Conservation (phyloP, 2,113 vertebrate species). For the Esox niger region DNA sequence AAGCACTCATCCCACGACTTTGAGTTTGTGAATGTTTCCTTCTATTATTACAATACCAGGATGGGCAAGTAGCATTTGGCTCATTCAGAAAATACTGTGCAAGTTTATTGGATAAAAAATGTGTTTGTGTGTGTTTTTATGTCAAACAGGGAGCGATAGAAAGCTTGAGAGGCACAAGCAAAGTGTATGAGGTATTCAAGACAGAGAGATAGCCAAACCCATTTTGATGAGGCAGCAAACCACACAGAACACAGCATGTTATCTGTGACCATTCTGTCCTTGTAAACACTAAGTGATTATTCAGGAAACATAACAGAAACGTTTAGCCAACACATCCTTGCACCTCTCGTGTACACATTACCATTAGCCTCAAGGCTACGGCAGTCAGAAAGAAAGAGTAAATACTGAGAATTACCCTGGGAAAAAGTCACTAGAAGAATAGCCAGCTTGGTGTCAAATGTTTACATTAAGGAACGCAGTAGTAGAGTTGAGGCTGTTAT, state of each 20-base stretch:
- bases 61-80: slow-evolving; percentile 4
- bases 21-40: slow-evolving; percentile 28
- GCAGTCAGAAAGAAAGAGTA: slow-evolving; percentile 29
- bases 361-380: slow-evolving; percentile 43
- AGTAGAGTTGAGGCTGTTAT: background rate
- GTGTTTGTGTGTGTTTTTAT: background rate
- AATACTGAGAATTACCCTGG: slow-evolving; percentile 21
- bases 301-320: slow-evolving; percentile 54
- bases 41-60: slow-evolving; percentile 41
- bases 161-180: background rate
- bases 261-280: slow-evolving; percentile 54
- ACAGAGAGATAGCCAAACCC: slow-evolving; percentile 14
- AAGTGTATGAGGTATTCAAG: background rate
- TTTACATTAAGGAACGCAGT: background rate
- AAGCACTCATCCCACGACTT: slow-evolving; percentile 33
- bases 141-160: background rate
- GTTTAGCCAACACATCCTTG: slow-evolving; percentile 54
- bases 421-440: background rate
- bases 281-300: slow-evolving; percentile 60
- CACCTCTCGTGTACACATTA: slow-evolving; percentile 21
- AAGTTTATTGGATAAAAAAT: slow-evolving; percentile 13
- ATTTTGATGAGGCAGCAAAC: slow-evolving; percentile 49
- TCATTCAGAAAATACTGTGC: slow-evolving; percentile 33
- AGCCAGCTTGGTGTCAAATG: background rate
- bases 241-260: slow-evolving; percentile 39